These are phyloP conservation scores for Epsilonema sp. DNA, from an alignment of 2,888 invertebrate species.

Conservation along the genomic window DNA sequence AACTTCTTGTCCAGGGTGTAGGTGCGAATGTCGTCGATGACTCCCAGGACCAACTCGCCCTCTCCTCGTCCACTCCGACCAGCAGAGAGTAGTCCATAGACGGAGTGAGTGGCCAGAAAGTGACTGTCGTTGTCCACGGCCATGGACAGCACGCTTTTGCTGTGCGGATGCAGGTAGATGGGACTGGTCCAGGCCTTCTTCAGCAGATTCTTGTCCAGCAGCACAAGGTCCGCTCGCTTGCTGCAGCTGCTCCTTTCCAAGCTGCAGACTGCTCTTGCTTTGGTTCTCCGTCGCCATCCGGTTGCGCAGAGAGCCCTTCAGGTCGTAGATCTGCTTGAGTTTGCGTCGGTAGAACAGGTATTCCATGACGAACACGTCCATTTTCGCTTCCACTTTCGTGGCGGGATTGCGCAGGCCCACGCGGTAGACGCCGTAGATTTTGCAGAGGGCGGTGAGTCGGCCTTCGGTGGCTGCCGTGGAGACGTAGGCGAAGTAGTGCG, in stretches of 20 bases:
- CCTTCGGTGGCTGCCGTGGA: conserved; percentile 28
- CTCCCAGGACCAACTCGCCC: conserved; percentile 45
- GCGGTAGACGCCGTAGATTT: conserved; percentile 65
- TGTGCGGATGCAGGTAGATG: conserved; percentile 62
- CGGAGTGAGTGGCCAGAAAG: conserved; percentile 66
- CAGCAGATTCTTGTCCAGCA: conserved; percentile 84
- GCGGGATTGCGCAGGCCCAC: conserved; percentile 42
- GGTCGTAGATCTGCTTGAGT: conserved; percentile 52
- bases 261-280: background rate
- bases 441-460: conserved; percentile 52
- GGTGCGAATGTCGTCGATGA: conserved; percentile 94
- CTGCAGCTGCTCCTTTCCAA: background rate
- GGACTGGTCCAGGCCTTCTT: conserved; percentile 67
- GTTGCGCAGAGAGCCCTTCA: conserved; percentile 78
- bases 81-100: conserved; percentile 97
- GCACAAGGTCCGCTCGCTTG: conserved; percentile 49
- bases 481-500: conserved; percentile 80
- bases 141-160: conserved; percentile 46
- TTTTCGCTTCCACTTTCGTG: conserved; percentile 39
- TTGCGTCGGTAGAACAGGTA: conserved; percentile 72
- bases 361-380: conserved; percentile 78
- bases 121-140: conserved; percentile 73
- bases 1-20: conserved; percentile 96
- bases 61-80: conserved; percentile 63
- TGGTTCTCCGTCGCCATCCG: background rate